Percentiles rank a stretch among this genome's conserved stretches.
Conservation (phyloP, 2,797 vertebrate species). For the Paratrypauchen microcephalus region DNA sequence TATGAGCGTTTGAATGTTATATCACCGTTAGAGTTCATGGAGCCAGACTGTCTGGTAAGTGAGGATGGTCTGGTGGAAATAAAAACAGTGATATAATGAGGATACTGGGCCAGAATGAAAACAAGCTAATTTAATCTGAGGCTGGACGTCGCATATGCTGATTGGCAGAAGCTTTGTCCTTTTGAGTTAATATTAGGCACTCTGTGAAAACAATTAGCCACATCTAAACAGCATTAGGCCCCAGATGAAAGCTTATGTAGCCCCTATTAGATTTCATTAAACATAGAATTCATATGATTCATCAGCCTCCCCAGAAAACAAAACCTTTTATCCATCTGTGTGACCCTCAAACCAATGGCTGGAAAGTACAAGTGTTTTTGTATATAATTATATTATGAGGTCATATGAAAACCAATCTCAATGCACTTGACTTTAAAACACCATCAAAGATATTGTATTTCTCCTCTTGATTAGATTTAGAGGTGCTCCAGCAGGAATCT, state of each 20-base stretch:
- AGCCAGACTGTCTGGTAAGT: conserved; percentile 55
- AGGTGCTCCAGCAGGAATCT: not conserved
- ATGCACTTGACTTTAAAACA: not conserved
- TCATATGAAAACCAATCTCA: not conserved
- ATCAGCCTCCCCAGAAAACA: conserved; percentile 8
- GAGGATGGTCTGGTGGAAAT: conserved; percentile 46
- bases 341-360: not conserved
- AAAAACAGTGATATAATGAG: conserved; percentile 44
- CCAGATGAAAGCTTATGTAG: conserved; percentile 5
- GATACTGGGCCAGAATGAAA: conserved; percentile 28
- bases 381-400: not conserved
- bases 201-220: conserved; percentile 22
- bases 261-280: conserved; percentile 10
- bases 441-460: conserved; percentile 1
- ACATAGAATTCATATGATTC: conserved; percentile 19
- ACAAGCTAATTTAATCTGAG: conserved; percentile 18
- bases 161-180: conserved; percentile 12
- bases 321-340: conserved; percentile 11
- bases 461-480: not conserved
- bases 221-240: not conserved
- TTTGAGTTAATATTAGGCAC: conserved; percentile 15
- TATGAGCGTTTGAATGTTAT: conserved; percentile 23
- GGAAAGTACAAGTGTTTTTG: conserved; percentile 3
- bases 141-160: conserved; percentile 9
- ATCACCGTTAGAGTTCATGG: conserved; percentile 38